phyloP scores from a whole-genome alignment of 2,797 vertebrate genomes.

The Poliocrania exsul region DNA sequence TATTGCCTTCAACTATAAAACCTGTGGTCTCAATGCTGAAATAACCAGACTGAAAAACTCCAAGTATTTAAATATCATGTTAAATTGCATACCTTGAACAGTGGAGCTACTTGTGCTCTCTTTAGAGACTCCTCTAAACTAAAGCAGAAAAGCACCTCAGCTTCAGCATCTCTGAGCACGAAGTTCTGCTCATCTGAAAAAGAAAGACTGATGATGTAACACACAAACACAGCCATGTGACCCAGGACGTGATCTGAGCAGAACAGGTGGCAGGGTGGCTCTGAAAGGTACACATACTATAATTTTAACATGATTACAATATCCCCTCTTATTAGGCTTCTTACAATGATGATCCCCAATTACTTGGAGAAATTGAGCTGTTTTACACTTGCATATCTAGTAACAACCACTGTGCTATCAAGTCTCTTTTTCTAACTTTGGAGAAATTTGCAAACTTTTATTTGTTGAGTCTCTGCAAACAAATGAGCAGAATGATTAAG shows the following conservation, averaged over 20 bases:
- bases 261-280: background rate
- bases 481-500: background rate
- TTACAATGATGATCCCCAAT: background rate
- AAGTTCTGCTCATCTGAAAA: constrained; percentile 90
- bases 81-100: constrained; percentile 88
- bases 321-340: background rate
- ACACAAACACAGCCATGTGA: background rate
- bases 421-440: background rate
- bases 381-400: background rate
- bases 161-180: constrained; percentile 91
- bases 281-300: background rate
- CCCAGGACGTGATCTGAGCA: background rate
- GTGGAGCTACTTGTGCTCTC: constrained; percentile 85
- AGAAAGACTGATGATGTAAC: background rate
- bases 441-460: background rate
- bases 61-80: background rate
- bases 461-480: background rate
- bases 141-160: constrained; percentile 94
- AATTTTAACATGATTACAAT: background rate
- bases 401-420: background rate
- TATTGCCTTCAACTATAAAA: background rate
- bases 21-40: background rate
- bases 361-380: background rate
- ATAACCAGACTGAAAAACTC: background rate
- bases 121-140: constrained; percentile 94